Evolutionary conservation across 1,140 invertebrate genomes (phyloP), one percentile per base, ranked within the genome.

Genomic region (Diachasmimorpha longicaudata): DNA sequence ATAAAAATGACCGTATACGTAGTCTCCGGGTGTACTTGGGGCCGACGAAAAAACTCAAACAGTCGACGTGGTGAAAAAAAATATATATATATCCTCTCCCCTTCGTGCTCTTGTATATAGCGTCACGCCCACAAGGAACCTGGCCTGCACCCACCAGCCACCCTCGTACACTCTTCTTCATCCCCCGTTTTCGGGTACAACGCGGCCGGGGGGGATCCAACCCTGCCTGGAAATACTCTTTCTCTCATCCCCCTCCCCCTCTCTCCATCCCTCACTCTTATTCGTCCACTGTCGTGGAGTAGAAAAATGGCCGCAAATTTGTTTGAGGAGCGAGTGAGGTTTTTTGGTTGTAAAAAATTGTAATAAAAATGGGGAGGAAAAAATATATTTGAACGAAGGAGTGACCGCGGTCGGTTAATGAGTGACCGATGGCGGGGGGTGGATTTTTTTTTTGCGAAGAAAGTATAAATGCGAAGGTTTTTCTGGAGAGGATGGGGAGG

Each of bases 1-100:
- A 82, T 84, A 85, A 85, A 85, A 85, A 82, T 82, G 77, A 79
- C 81, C 58, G 58, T 63, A 25, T 63, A 63, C 78, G 75, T 77
- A 78, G 79, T 79, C 80, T 80, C 19, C 19, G 72, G 75, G 76
- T 70, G 80, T 77, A 80, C 48, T 52, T 52, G 48, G 48, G 39
- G 48, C 58, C 10, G 58, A 11, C 23, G 58, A 63, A 63, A 63
- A 63, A 63, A 63, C 58, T 63, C 58, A 63, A 63, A 63, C 58
- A 63, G 58, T 63, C 58, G 58, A 63, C 58, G 58, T 25, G 58
- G 58, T 63, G 58, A 19, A 25, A 63, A 63, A 63, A 58, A 19
- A 58, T 21, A 63, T 19, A 52, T 16, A 63, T 25, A n/a, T 25
- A 23, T 19, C 21, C 23, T 63, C 19, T 63, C 58, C 14, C 11